Conservation (phyloP, 2,113 vertebrate genomes). For the Herpailurus yagouaroundi region DNA sequence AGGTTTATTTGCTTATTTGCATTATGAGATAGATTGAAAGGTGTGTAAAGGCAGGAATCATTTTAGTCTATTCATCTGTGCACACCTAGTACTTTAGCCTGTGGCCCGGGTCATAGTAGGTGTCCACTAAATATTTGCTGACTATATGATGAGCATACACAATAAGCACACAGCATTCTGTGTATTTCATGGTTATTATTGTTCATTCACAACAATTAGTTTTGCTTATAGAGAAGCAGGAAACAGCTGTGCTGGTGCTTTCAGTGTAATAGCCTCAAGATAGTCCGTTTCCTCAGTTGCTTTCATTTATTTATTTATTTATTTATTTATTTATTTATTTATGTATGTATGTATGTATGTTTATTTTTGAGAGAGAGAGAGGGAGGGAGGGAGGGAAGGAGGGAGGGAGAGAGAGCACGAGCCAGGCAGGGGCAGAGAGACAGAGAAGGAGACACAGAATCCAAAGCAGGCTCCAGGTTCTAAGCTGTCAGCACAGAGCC, state of each 20-base stretch:
- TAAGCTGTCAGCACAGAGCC: too few relatives aligned
- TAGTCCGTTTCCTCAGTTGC: not conserved
- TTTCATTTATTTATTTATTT: not conserved
- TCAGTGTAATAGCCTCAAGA: not conserved
- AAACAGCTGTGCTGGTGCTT: not conserved
- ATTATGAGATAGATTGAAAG: not conserved
- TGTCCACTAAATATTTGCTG: not conserved
- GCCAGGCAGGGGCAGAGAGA: too few relatives aligned
- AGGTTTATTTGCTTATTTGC: not conserved
- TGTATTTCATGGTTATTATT: not conserved
- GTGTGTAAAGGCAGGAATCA: not conserved
- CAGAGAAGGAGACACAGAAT: too few relatives aligned
- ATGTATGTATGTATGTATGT: too few relatives aligned
- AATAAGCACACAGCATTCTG: not conserved
- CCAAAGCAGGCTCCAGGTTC: too few relatives aligned
- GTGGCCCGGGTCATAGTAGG: not conserved
- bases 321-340: too few relatives aligned
- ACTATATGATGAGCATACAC: not conserved
- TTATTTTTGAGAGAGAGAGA: too few relatives aligned
- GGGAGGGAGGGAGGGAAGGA: too few relatives aligned
- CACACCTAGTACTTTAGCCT: not conserved
- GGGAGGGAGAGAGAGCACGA: too few relatives aligned
- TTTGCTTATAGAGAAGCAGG: not conserved
- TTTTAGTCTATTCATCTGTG: not conserved
- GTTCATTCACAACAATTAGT: not conserved